Evolutionary conservation across 2,113 vertebrate genomes (phyloP).

Genomic region (Daboia siamensis): DNA sequence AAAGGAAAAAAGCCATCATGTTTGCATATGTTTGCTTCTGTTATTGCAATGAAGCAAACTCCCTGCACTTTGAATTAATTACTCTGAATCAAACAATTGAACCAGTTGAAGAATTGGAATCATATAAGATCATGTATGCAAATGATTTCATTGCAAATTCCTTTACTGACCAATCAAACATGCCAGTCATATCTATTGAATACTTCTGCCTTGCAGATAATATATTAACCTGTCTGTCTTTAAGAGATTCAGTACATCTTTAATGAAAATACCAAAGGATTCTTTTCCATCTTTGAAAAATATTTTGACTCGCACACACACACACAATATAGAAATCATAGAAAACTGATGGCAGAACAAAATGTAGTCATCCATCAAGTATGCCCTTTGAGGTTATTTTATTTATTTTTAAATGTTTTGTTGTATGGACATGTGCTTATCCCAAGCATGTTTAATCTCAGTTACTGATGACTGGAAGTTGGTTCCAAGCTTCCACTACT

Average conservation of each 20-base stretch:
- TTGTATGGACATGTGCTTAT: not conserved
- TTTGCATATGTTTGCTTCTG: not conserved
- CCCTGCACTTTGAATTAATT: not conserved
- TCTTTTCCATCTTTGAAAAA: not conserved
- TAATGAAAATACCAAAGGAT: not conserved
- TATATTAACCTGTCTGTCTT: not conserved
- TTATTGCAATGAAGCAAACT: not conserved
- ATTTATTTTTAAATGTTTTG: not conserved
- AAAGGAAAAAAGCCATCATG: not conserved
- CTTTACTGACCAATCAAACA: not conserved
- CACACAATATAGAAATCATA: not conserved
- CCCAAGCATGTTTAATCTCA: not conserved
- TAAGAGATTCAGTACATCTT: not conserved
- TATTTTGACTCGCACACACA: not conserved
- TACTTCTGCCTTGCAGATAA: not conserved
- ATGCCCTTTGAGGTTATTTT: not conserved
- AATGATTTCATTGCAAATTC: not conserved
- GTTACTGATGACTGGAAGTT: not conserved
- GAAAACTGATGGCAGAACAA: not conserved
- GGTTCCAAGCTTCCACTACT: not conserved
- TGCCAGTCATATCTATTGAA: not conserved
- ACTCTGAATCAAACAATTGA: not conserved
- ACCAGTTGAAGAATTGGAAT: not conserved
- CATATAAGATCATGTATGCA: not conserved
- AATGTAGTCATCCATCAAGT: not conserved